Evolutionary conservation across 2,113 vertebrate genomes (phyloP), one percentile per base, ranked within the genome.

Genomic region (Rhea pennata): DNA sequence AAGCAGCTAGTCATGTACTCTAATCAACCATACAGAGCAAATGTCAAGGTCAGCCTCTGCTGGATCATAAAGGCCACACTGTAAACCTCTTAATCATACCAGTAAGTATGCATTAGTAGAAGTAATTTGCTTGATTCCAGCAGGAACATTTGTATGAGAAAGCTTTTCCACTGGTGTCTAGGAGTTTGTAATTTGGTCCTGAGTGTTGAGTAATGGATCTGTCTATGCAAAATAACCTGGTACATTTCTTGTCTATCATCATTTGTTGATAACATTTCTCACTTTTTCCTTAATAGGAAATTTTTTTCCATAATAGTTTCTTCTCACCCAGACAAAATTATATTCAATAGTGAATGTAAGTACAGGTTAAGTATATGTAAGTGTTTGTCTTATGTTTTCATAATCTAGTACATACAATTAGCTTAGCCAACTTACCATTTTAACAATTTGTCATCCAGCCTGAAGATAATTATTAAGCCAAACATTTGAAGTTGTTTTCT

Each of bases 401-500:
- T 62, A 79, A 53, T 76, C 26, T 27, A 76, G 23, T 70, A 79
- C 79, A 78, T 58, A 72, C 6, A 10, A 36, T 84, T 84, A 93
- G 21, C 16, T 46, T 72, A 62, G 4, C 23, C 17, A 36, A 42
- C 13, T 88, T 77, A 61, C 2, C 4, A 23, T 66, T 71, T 58
- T 87, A 87, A 75, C 54, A 53, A 46, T 44, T 36, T 92, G 56
- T 72, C 19, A 87, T 72, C 29, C 61, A 62, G 51, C 15, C 73
- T 78, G 39, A 69, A 89, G 31, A 62, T 48, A 29, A 72, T 58
- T 79, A 88, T 86, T 69, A 88, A 91, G 84, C 14, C 46, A 65
- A 84, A 84, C 16, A 58, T 76, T 78, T 81, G 6, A 84, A 56
- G 5, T 50, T 62, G 15, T 61, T 87, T 87, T 77, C 65, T 66